phyloP scores from a whole-genome alignment of 2,888 invertebrate genomes.

The Chamaedrilus cognettii region DNA sequence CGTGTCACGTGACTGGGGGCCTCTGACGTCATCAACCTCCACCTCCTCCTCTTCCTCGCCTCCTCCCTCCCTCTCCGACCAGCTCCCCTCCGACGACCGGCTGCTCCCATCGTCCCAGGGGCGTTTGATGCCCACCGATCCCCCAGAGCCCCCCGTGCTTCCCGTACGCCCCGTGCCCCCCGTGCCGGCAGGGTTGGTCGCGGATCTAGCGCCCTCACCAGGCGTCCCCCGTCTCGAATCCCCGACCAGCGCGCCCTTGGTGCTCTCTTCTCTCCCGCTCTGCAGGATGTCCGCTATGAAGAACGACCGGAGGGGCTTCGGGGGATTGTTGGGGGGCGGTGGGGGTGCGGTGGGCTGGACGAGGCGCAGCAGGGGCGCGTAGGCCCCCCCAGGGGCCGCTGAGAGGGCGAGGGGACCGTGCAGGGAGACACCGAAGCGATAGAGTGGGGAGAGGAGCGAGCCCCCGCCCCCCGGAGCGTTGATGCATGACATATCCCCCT shows the following conservation, averaged over 20 bases:
- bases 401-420: not conserved
- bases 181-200: too few relatives aligned
- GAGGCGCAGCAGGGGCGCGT: not conserved
- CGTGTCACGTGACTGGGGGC: not conserved
- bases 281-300: not conserved
- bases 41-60: not conserved
- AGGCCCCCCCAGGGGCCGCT: not conserved
- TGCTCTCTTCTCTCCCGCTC: not conserved
- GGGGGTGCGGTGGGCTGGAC: not conserved
- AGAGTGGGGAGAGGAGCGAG: not conserved
- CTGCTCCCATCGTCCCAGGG: conserved; percentile 4
- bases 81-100: not conserved
- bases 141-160: too few relatives aligned
- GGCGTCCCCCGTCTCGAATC: too few relatives aligned
- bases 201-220: too few relatives aligned
- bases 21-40: not conserved
- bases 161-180: too few relatives aligned
- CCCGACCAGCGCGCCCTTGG: too few relatives aligned
- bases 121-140: not conserved
- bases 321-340: not conserved
- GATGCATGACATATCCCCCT: not conserved
- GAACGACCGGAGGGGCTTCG: not conserved
- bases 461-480: not conserved
- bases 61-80: not conserved
- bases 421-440: not conserved